A percentile compares a stretch with the other conserved stretches of the same genome.
phyloP scores from a whole-genome alignment of 2,797 vertebrate genomes.

The Ibycter americanus region DNA sequence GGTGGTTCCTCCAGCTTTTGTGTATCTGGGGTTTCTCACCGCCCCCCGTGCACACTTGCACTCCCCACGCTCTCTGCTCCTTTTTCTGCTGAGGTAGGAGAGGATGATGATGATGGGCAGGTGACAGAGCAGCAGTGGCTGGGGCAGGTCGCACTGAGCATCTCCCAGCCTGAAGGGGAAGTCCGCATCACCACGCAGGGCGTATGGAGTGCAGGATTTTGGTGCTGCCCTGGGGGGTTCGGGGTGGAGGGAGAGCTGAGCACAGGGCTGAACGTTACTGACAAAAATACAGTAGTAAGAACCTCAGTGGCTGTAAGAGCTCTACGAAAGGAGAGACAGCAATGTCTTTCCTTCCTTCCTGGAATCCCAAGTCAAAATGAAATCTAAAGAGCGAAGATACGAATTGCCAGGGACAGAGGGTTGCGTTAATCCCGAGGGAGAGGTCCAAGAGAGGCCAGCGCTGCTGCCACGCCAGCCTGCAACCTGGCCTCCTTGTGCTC shows the following conservation, averaged over 20 bases:
- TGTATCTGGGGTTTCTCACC: constrained; percentile 55
- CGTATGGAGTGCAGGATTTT: neutral
- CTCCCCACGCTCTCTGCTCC: neutral
- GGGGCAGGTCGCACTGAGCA: neutral
- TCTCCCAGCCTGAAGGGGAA: neutral
- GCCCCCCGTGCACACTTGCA: neutral
- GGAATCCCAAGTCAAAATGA: neutral
- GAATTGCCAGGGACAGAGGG: neutral
- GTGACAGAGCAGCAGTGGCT: neutral
- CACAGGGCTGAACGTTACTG: neutral
- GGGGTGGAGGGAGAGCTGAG: neutral
- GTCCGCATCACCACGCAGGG: neutral
- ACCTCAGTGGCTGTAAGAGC: neutral
- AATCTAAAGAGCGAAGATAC: neutral
- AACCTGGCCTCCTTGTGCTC: neutral
- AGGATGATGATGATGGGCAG: neutral
- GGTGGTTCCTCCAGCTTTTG: constrained; percentile 74
- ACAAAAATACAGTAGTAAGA: neutral
- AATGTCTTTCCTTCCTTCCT: neutral
- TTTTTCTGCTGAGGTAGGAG: constrained; percentile 8
- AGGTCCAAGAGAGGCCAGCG: accelerated
- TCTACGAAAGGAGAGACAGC: neutral
- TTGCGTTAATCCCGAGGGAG: neutral
- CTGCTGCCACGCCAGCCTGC: neutral
- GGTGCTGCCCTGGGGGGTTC: neutral